Percentiles rank a stretch among this genome's conserved stretches.
phyloP scores from a whole-genome alignment of 2,888 invertebrate genomes.

The Hydropsyche betteni region DNA sequence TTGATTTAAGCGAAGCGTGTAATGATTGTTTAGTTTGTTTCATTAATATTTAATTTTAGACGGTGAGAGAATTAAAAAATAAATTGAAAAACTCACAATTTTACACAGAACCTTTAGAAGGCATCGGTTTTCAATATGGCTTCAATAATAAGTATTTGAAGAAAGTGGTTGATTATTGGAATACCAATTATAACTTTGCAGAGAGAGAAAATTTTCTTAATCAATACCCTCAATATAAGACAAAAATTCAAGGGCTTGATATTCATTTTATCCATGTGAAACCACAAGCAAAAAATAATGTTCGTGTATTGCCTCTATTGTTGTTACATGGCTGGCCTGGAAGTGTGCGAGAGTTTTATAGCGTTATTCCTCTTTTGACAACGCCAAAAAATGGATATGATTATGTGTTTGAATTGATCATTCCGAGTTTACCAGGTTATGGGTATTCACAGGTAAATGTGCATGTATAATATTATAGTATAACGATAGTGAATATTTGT shows the following conservation, averaged over 20 bases:
- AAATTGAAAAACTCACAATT: slow-evolving; percentile 67
- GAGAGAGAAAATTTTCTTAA: slow-evolving; percentile 77
- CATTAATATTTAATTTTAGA: slow-evolving; percentile 59
- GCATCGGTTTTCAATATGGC: slow-evolving; percentile 80
- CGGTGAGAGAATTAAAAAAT: slow-evolving; percentile 68
- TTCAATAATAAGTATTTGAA: slow-evolving; percentile 76
- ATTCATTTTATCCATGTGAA: slow-evolving; percentile 80
- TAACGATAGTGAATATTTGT: slow-evolving; percentile 14
- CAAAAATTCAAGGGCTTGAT: slow-evolving; percentile 76
- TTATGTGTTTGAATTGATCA: slow-evolving; percentile 75
- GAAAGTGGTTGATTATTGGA: slow-evolving; percentile 81
- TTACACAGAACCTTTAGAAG: slow-evolving; percentile 70
- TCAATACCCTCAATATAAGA: slow-evolving; percentile 76
- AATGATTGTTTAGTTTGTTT: slow-evolving; percentile 25
- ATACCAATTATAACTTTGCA: slow-evolving; percentile 72
- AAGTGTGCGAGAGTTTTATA: slow-evolving; percentile 81
- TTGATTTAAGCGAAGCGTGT: background rate
- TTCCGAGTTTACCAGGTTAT: slow-evolving; percentile 75
- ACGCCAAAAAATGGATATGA: slow-evolving; percentile 62
- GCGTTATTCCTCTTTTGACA: slow-evolving; percentile 73
- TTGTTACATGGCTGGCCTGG: slow-evolving; percentile 90
- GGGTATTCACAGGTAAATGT: slow-evolving; percentile 71
- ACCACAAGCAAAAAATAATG: slow-evolving; percentile 60
- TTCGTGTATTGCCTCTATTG: slow-evolving; percentile 71
- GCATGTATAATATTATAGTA: background rate